These are phyloP conservation scores for Linnaemya vulpina DNA, from an alignment of 2,888 invertebrate genomes.

Conservation along the genomic window DNA sequence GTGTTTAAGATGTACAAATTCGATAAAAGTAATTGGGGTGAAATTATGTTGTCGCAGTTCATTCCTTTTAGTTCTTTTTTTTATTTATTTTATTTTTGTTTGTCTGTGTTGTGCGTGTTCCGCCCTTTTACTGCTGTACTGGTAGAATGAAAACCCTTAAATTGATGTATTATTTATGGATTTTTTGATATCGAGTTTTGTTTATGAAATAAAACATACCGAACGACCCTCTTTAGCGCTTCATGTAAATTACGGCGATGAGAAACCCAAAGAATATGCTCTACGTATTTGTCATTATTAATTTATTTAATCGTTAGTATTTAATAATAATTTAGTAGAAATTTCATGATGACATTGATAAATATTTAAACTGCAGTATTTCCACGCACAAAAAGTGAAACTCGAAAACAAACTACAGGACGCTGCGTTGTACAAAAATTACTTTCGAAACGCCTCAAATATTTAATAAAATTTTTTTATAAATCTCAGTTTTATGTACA, in stretches of 20 bases:
- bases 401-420: too few relatives aligned
- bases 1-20: slow-evolving; percentile 73
- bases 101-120: slow-evolving; percentile 39
- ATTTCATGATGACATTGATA: background rate
- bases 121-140: slow-evolving; percentile 51
- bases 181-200: slow-evolving; percentile 42
- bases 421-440: too few relatives aligned
- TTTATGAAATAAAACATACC: background rate
- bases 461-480: too few relatives aligned
- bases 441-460: too few relatives aligned
- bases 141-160: background rate
- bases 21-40: slow-evolving; percentile 83
- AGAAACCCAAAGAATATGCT: slow-evolving; percentile 27
- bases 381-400: too few relatives aligned
- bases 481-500: too few relatives aligned
- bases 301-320: slow-evolving; percentile 17
- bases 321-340: slow-evolving; percentile 42
- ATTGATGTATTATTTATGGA: slow-evolving; percentile 66
- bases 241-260: slow-evolving; percentile 62
- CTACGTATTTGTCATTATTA: slow-evolving; percentile 37
- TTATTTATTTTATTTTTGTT: background rate
- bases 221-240: slow-evolving; percentile 27
- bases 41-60: slow-evolving; percentile 75
- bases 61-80: slow-evolving; percentile 41
- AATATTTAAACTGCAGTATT: too few relatives aligned